Evolutionary conservation across 2,113 vertebrate genomes (phyloP), one percentile per base, ranked within the genome.

Genomic region (Polyodon spathula): DNA sequence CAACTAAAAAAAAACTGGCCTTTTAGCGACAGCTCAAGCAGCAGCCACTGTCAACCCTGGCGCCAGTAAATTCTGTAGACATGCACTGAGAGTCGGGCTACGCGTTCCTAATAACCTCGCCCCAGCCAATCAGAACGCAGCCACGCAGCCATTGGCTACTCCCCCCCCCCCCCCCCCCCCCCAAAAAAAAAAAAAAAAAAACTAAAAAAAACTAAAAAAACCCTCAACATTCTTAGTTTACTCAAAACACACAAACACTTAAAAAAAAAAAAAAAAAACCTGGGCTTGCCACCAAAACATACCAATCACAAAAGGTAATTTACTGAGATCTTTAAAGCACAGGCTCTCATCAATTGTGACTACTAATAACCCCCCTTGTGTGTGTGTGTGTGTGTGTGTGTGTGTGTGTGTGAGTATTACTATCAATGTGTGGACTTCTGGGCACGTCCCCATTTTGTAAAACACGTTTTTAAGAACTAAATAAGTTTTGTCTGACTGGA

Each of bases 41-140:
- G 79, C 46, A 60, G 66, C 57, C 82, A 83, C 86, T 86, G 87
- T 86, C 89, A 89, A 83, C 84, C 66, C 91, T 92, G 93, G 92
- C 92, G 93, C 93, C 92, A 94, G 90, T 88, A 87, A 87, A 88
- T 88, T 86, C 91, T 90, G 90, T 92, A 92, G 79, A 95, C 91
- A 91, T 91, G 80, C 81, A 80, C 72, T 70, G 16, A 70, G 84
- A 84, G 89, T 89, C 72, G 90, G 78, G 77, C 72, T 72, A 68
- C 40, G 50, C 53, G 56, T 48, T 63, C 73, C 73, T 73, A 78
- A 74, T 71, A 85, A 84, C 68, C 78, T 68, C 65, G 60, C 59
- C 73, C 61, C 79, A 86, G 81, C 90, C 90, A 91, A 94, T 93
- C 74, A 78, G 68, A 68, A 54, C 42, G 39, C 60, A 61, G 55